Evolutionary conservation across 2,113 vertebrate species (phyloP).

Genomic region (Vidua macroura): DNA sequence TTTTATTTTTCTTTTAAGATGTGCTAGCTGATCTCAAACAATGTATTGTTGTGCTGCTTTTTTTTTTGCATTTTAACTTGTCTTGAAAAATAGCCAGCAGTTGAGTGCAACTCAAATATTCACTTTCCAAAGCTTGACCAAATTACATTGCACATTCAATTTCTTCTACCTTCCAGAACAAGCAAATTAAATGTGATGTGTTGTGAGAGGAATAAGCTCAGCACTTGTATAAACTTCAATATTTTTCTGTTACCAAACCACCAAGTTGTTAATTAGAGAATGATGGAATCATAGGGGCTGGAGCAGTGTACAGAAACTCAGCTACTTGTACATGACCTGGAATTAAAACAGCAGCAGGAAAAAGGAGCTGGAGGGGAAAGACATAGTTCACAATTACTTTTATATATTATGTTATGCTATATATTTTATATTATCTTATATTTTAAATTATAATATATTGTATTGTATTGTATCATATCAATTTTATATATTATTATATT

Average conservation of each 20-base stretch:
- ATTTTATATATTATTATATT: neutral
- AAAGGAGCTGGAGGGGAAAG: neutral
- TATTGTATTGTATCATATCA: neutral
- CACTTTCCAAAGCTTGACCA: neutral
- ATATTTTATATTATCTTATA: too few species aligned
- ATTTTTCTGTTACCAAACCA: neutral
- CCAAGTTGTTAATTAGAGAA: constrained; percentile 28
- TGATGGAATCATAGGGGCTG: neutral
- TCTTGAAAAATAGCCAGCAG: neutral
- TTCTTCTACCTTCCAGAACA: constrained; percentile 29
- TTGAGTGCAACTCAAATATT: neutral
- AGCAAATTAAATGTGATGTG: constrained; percentile 15
- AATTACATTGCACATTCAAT: constrained; percentile 22
- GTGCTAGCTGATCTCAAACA: neutral
- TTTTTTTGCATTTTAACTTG: neutral
- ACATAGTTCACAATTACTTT: neutral
- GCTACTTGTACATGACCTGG: neutral
- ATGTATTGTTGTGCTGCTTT: neutral
- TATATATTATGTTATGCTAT: neutral
- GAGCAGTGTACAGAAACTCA: neutral
- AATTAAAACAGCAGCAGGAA: neutral
- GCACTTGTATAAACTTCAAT: neutral
- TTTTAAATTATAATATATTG: too few species aligned
- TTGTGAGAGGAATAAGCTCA: neutral
- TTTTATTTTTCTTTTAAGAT: neutral